phyloP scores from a whole-genome alignment of 2,797 vertebrate species.

The Pempheris klunzingeri region DNA sequence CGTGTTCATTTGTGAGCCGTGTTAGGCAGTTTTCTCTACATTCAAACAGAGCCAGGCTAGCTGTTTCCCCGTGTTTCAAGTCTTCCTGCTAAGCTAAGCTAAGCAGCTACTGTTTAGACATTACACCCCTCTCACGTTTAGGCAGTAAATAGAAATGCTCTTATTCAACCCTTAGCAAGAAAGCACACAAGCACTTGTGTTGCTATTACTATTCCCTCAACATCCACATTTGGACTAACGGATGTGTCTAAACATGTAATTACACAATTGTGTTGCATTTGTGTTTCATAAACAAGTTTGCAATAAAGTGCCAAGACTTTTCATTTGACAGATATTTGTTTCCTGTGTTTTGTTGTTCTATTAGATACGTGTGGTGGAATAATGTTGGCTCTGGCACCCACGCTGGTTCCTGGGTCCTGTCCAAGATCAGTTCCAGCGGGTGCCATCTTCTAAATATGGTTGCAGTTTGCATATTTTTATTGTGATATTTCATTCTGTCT shows the following conservation, averaged over 20 bases:
- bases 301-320: conserved; percentile 28
- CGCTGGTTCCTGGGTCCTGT: conserved; percentile 25
- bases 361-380: conserved; percentile 18
- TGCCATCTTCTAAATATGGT: conserved; percentile 43
- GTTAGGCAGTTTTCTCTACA: background rate
- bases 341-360: conserved; percentile 30
- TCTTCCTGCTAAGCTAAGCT: conserved; percentile 4
- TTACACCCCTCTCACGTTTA: background rate
- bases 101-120: conserved; percentile 10
- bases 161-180: conserved; percentile 9
- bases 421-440: conserved; percentile 36
- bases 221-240: conserved; percentile 7
- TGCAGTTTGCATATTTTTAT: conserved; percentile 41
- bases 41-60: conserved; percentile 7
- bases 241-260: conserved; percentile 24
- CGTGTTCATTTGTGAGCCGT: conserved; percentile 17
- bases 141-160: conserved; percentile 1
- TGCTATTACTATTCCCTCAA: conserved; percentile 9
- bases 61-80: conserved; percentile 4
- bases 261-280: conserved; percentile 30
- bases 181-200: background rate
- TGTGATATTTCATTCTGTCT: conserved; percentile 25
- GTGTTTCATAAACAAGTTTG: conserved; percentile 28
- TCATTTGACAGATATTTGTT: conserved; percentile 34
- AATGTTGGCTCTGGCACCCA: conserved; percentile 31